Percentiles rank a stretch among this genome's conserved stretches.
Conservation (phyloP, 2,888 invertebrate species). For the Thera britannica region DNA sequence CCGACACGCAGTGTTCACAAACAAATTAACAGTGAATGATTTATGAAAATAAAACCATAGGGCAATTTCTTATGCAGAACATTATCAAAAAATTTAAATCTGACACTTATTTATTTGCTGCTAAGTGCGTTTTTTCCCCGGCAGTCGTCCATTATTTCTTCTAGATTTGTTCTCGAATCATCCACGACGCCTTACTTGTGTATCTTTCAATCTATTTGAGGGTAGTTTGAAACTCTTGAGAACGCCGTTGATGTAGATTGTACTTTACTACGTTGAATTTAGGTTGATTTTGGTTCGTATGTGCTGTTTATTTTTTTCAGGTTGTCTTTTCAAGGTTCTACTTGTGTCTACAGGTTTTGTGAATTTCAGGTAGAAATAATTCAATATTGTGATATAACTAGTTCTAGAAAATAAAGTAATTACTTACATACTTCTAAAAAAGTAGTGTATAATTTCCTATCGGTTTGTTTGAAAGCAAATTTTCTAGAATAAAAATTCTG, state of each 20-base stretch:
- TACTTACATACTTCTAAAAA: not conserved
- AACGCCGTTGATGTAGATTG: conserved; percentile 71
- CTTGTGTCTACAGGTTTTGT: conserved; percentile 15
- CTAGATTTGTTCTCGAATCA: conserved; percentile 73
- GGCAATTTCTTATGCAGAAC: conserved; percentile 11
- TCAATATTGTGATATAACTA: not conserved
- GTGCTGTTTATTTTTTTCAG: conserved; percentile 51
- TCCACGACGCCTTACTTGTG: conserved; percentile 83
- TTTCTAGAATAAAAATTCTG: conserved; percentile 1
- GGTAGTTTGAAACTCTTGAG: conserved; percentile 74
- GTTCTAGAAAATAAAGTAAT: not conserved
- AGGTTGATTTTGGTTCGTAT: conserved; percentile 49
- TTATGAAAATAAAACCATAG: not conserved
- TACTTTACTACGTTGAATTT: conserved; percentile 66
- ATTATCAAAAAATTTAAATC: conserved; percentile 11
- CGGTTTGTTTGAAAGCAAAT: not conserved
- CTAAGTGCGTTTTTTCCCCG: conserved; percentile 27
- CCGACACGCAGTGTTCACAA: not conserved
- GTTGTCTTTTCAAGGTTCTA: conserved; percentile 49
- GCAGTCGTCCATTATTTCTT: conserved; percentile 56
- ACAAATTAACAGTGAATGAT: not conserved
- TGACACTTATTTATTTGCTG: conserved; percentile 29
- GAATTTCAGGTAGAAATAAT: conserved; percentile 14
- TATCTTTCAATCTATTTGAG: conserved; percentile 78
- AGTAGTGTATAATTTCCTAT: not conserved